phyloP scores from a whole-genome alignment of 2,888 invertebrate genomes.

The Cataglyphis livida region DNA sequence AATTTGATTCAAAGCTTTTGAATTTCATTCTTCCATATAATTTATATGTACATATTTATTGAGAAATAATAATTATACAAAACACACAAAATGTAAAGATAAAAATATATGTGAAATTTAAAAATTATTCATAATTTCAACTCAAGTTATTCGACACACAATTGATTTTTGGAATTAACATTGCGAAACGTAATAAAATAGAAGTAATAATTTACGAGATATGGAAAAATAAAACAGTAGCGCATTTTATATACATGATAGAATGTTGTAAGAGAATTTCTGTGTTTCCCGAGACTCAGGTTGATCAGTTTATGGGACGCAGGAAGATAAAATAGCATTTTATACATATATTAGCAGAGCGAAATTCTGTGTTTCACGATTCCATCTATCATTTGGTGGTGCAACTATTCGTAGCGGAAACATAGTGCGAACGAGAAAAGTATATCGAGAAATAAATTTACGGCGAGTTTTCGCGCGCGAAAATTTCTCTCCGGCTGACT shows the following conservation, averaged over 20 bases:
- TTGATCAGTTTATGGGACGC: neutral
- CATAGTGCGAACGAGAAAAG: slow-evolving; percentile 2
- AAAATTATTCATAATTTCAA: neutral
- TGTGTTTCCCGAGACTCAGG: neutral
- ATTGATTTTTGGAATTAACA: neutral
- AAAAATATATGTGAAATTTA: neutral
- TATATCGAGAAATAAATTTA: slow-evolving; percentile 57
- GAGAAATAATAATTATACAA: neutral
- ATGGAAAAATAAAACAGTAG: neutral
- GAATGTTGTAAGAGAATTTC: slow-evolving; percentile 19
- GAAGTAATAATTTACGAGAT: neutral
- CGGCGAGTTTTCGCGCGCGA: slow-evolving; percentile 42
- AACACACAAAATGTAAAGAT: neutral
- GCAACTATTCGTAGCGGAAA: slow-evolving; percentile 29
- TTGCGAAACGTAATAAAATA: neutral
- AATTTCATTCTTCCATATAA: neutral
- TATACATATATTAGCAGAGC: neutral
- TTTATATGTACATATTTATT: neutral
- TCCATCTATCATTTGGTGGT: neutral
- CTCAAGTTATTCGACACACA: neutral
- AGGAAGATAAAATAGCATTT: neutral
- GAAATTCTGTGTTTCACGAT: slow-evolving; percentile 20
- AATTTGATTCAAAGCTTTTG: neutral
- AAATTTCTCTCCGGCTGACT: slow-evolving; percentile 63
- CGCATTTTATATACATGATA: neutral